Evolutionary conservation across 2,113 vertebrate genomes (phyloP).

Genomic region (Propithecus coquereli): DNA sequence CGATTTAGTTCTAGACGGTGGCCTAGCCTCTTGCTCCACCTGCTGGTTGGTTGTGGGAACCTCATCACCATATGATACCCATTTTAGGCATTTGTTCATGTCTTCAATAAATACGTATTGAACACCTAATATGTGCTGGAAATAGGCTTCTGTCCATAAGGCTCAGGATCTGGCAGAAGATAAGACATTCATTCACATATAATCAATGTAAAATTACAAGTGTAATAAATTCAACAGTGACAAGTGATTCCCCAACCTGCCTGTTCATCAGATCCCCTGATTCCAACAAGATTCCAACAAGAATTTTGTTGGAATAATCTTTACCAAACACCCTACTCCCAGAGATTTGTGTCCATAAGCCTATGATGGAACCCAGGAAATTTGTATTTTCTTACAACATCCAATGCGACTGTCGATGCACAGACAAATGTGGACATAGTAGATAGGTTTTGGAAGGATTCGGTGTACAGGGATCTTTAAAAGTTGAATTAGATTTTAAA

Average conservation of each 20-base stretch:
- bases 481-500: neutral
- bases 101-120: neutral
- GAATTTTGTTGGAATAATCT: neutral
- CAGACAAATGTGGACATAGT: neutral
- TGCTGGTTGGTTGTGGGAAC: neutral
- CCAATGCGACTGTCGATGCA: neutral
- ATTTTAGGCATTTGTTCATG: neutral
- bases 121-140: neutral
- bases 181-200: neutral
- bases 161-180: neutral
- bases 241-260: neutral
- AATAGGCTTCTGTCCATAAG: neutral
- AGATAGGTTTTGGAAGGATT: neutral
- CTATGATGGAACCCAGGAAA: neutral
- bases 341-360: neutral
- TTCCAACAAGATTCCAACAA: neutral
- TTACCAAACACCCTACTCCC: neutral
- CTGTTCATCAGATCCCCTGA: neutral
- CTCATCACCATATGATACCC: neutral
- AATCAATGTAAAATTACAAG: neutral
- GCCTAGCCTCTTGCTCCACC: constrained; percentile 49
- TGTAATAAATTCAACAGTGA: neutral
- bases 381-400: neutral
- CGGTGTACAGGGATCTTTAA: neutral
- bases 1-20: neutral